Evolutionary conservation across 1,140 invertebrate species (phyloP), one percentile per base, ranked within the genome.

Genomic region (Cyrtorhinus lividipennis): DNA sequence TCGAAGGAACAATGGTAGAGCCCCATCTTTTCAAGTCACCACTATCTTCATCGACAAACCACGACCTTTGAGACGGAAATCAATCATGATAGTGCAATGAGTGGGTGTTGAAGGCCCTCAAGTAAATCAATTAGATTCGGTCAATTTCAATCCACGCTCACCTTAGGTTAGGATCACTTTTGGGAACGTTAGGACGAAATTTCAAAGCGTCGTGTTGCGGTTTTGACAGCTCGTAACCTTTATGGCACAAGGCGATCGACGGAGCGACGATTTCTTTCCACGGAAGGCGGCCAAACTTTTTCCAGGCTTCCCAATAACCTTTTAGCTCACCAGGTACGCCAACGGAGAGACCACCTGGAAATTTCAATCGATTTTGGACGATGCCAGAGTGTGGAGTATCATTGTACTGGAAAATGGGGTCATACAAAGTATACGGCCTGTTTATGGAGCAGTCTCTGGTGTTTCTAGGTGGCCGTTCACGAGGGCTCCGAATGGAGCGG

Each of bases 241-340:
- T 81, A 66, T 82, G 78, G 69, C 88, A 92, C 2, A 95, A 72
- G 65, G 85, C 74, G 8, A 92, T 79, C 0, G 85, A 80, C 0
- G 92, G 91, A 27, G 80, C 71, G 23, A 97, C 80, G 1, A 98
- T 72, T 0, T 84, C 80, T 8, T 75, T 74, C 95, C 95, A 98
- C 0, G 83, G 80, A 0, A 97, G 73, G 67, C 79, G 81, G 1
- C 92, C 92, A 75, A 88, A 95, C 60, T 77, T 78, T 68, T 85
- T 74, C 72, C 95, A 85, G 0, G 89, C 87, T 64, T 82, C 80
- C 83, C 88, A 87, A 70, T 92, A 92, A 1, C 93, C 95, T 62
- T 82, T 81, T 0, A 97, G 69, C 73, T 97, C 93, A 0, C 94
- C 95, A 3, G 95, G 94, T 10, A 96, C 87, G 0, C 81, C 91